phyloP scores from a whole-genome alignment of 1,140 invertebrate species.

The Colletes gigas region DNA sequence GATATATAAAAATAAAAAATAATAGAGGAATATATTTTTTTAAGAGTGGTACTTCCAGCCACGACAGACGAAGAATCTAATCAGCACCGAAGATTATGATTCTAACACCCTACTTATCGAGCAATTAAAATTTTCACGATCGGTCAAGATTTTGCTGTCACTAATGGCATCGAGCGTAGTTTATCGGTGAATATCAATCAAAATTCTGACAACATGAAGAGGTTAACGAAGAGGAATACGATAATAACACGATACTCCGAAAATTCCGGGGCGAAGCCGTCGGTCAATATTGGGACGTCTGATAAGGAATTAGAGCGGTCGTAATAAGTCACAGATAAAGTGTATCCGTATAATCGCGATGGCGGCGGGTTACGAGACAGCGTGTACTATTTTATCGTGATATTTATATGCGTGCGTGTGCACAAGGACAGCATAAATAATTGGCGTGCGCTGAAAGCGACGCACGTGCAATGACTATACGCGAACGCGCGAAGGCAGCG shows the following conservation, averaged over 20 bases:
- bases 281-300: background rate
- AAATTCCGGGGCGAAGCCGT: background rate
- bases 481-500: background rate
- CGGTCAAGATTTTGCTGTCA: too few relatives aligned
- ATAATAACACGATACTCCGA: background rate
- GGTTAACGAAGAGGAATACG: background rate
- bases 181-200: too few relatives aligned
- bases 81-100: too few relatives aligned
- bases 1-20: too few relatives aligned
- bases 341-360: background rate
- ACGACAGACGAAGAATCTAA: too few relatives aligned
- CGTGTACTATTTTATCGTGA: background rate
- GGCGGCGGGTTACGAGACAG: background rate
- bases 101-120: too few relatives aligned
- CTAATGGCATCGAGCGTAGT: too few relatives aligned
- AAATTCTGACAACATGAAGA: too few relatives aligned
- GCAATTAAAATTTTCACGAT: too few relatives aligned
- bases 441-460: background rate
- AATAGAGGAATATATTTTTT: too few relatives aligned
- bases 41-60: too few relatives aligned
- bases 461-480: constrained; percentile 11
- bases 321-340: background rate
- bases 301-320: constrained; percentile 8
- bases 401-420: constrained; percentile 4
- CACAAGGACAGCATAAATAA: constrained; percentile 32